phyloP scores from a whole-genome alignment of 2,797 vertebrate genomes.

The Hirundo rustica region DNA sequence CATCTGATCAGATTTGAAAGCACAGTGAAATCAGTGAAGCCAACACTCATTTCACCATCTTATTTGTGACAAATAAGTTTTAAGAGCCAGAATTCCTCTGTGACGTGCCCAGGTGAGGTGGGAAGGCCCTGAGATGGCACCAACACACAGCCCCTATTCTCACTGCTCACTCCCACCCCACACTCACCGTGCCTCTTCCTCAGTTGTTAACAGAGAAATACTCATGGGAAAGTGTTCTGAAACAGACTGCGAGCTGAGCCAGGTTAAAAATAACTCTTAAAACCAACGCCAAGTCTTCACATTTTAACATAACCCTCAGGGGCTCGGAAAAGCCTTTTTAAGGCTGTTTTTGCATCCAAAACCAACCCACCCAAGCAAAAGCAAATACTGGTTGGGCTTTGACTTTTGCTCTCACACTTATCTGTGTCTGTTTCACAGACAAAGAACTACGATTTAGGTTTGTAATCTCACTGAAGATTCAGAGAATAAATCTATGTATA shows the following conservation, averaged over 20 bases:
- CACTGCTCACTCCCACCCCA: not conserved
- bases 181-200: not conserved
- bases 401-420: not conserved
- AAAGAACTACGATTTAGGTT: not conserved
- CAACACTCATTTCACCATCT: not conserved
- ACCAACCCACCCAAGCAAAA: not conserved
- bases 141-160: not conserved
- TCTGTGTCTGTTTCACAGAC: not conserved
- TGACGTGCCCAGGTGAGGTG: not conserved
- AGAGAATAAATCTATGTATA: not conserved
- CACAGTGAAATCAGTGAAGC: not conserved
- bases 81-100: not conserved
- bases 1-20: not conserved
- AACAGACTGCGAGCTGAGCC: not conserved
- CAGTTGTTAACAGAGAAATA: not conserved
- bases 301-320: not conserved
- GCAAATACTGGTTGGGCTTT: not conserved
- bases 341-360: not conserved
- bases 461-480: not conserved
- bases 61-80: not conserved
- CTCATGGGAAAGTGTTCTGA: not conserved
- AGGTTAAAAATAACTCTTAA: slow-evolving; percentile 20
- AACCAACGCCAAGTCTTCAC: not conserved
- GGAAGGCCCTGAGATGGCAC: not conserved
- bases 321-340: slow-evolving; percentile 3